Evolutionary conservation across 2,888 invertebrate species (phyloP), one percentile per base, ranked within the genome.

Genomic region (Coenonympha arcania): DNA sequence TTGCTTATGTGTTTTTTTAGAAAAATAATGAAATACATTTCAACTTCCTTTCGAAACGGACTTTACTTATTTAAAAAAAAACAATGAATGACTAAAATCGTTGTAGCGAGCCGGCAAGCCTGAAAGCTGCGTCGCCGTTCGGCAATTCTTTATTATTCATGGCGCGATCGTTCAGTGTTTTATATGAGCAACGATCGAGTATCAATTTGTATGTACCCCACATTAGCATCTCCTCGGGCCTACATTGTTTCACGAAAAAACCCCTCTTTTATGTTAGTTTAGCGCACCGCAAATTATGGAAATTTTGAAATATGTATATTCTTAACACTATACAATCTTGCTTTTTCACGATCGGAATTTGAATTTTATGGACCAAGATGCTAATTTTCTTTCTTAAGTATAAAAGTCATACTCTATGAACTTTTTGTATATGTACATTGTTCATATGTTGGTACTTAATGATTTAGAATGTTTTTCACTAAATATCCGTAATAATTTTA

Each of bases 111-210:
- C 11, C 61, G 46, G 62, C 48, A 56, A 56, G 46, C 52, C 56
- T 48, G 61, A 63, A 70, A 53, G 66, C 63, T 68, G 68, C 69
- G 66, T 68, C 75, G 74, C 65, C 73, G 64, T 72, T 75, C 65
- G 69, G 73, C 79, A 78, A 79, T 85, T 84, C 78, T 85, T 86
- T 86, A 85, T 86, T 86, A 86, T 86, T 85, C 86, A 86, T 86
- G 76, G 78, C 70, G 77, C 79, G 83, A 78, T 79, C 73, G 73
- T 73, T 76, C 73, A 73, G 86, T 86, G 85, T 86, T 86, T 86
- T 86, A 86, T 86, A 86, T 85, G 86, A 83, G 84, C 80, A 79
- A 85, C 86, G 83, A 86, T 86, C 83, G 85, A 84, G 81, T 86
- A 86, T 86, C 86, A 86, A 86, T 86, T 86, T 85, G 85, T 82